Percentiles rank a stretch among this genome's conserved stretches.
Conservation (phyloP, 2,797 vertebrate genomes). For the Rhinatrema bivittatum region DNA sequence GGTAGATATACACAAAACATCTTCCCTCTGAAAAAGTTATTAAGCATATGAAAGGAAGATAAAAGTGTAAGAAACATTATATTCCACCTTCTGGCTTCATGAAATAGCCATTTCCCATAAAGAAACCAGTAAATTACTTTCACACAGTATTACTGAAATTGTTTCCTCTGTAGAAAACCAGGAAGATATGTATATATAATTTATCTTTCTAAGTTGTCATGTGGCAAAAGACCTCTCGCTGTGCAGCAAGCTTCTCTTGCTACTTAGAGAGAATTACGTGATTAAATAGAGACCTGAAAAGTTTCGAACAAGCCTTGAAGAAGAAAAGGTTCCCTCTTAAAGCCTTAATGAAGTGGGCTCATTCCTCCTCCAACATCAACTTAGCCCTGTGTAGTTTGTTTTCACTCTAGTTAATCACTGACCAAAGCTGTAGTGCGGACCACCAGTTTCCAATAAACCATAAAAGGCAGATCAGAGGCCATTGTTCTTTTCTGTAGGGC, state of each 20-base stretch:
- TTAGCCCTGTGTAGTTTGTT: constrained; percentile 91
- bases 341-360: constrained; percentile 95
- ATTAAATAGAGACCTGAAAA: constrained; percentile 95
- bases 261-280: constrained; percentile 91
- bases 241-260: constrained; percentile 78
- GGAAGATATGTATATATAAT: constrained; percentile 85
- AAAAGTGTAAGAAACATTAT: constrained; percentile 15
- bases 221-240: constrained; percentile 80
- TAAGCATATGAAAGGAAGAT: constrained; percentile 6
- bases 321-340: constrained; percentile 92
- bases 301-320: constrained; percentile 81
- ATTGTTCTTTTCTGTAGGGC: constrained; percentile 87
- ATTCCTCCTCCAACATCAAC: constrained; percentile 91
- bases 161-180: constrained; percentile 45
- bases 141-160: constrained; percentile 64
- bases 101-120: constrained; percentile 17
- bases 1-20: no score
- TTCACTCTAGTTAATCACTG: constrained; percentile 94
- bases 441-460: constrained; percentile 93
- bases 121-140: constrained; percentile 40
- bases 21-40: constrained; percentile 17
- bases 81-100: neutral
- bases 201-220: constrained; percentile 90
- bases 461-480: constrained; percentile 93
- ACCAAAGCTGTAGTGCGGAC: constrained; percentile 87